phyloP scores from a whole-genome alignment of 2,888 invertebrate genomes.

The Pinctada fucata region DNA sequence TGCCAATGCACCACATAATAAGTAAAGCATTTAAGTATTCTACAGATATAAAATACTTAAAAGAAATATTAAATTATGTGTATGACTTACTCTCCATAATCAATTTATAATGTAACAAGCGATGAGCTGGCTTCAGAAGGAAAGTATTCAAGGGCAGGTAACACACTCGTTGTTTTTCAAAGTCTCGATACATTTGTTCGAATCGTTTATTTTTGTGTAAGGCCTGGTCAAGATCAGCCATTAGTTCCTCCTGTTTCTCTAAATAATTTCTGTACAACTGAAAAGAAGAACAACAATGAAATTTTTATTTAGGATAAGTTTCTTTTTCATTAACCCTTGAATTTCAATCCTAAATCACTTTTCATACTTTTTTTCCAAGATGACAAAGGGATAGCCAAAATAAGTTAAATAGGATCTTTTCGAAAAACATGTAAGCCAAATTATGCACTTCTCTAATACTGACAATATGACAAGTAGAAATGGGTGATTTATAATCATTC shows the following conservation, averaged over 20 bases:
- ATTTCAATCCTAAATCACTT: not conserved
- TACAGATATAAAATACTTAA: too few relatives aligned
- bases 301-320: not conserved
- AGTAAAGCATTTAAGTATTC: too few relatives aligned
- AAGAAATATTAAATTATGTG: too few relatives aligned
- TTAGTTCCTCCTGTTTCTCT: slow-evolving; percentile 85
- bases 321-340: not conserved
- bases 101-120: slow-evolving; percentile 89
- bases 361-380: too few relatives aligned
- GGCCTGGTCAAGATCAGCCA: slow-evolving; percentile 88
- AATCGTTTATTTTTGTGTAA: slow-evolving; percentile 84
- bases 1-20: too few relatives aligned
- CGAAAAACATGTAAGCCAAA: too few relatives aligned
- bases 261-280: slow-evolving; percentile 79
- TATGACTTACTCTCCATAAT: slow-evolving; percentile 84
- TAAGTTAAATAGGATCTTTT: too few relatives aligned
- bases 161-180: slow-evolving; percentile 89
- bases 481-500: too few relatives aligned
- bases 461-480: too few relatives aligned
- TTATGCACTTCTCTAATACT: too few relatives aligned
- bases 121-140: slow-evolving; percentile 88
- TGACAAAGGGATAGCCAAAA: too few relatives aligned
- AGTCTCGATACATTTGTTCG: slow-evolving; percentile 85
- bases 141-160: slow-evolving; percentile 91
- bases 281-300: slow-evolving; percentile 27